Base-by-base conservation (phyloP, 2,888 invertebrate species). In the Leptinotarsa tumamoca region DNA sequence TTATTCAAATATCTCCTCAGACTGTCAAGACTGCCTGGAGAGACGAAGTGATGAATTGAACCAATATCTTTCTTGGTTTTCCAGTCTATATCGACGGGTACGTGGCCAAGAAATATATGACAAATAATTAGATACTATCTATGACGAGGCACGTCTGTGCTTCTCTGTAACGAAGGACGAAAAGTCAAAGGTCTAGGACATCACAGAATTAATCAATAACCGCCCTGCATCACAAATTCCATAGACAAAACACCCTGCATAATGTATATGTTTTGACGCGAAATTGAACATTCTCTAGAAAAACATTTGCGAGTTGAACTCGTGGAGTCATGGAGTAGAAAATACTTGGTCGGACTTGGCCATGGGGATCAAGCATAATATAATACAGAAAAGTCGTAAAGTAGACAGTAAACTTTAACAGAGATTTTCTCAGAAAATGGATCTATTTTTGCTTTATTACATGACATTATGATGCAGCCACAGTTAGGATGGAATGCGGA, bases 181-280 rank as follows among this genome's bases (percentile, higher is more conserved):
- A n/a, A 33, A 33, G 27, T 27, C 63, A n/a, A 43, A 63, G 43
- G n/a, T 63, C 63, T 63, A 63, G 43, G 63, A 63, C n/a, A 33
- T n/a, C 7, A 10, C 27, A 17, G 14, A 63, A 33, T 10, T n/a
- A 13, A 63, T 63, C 63, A 63, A 63, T 63, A 63, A 63, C n/a
- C 10, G 17, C n/a, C 18, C 67, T n/a, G 10, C 63, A 43, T 50
- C 69, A 51, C 52, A 49, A 67, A 76, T 73, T 76, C 72, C 67
- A 56, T 72, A 72, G 69, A 76, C 72, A 76, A 69, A 43, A 67
- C 69, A 54, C 67, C 50, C 51, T 68, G 51, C 51, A 73, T 71
- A 71, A 72, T 67, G 58, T 43, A 72, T 58, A 21, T 67, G 72
- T 67, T 67, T 58, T 56, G 67, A 56, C 58, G 72, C 49, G 15